Evolutionary conservation across 2,113 vertebrate species (phyloP), one percentile per base, ranked within the genome.

Genomic region (Psittacula cyanocephala): DNA sequence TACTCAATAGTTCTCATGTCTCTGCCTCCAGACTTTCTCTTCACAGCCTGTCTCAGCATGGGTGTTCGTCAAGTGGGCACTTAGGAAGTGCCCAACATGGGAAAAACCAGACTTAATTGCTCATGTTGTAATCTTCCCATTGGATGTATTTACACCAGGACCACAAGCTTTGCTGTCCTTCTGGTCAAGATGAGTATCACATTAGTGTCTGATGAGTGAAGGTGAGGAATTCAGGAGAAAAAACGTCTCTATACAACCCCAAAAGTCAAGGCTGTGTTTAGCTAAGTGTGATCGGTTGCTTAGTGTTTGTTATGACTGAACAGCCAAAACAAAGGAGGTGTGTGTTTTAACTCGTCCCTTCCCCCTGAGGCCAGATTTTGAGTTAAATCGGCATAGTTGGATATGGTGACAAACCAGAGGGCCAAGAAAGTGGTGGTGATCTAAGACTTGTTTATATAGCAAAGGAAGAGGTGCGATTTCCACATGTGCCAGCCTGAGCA

Each of bases 351-450:
- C 55, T 78, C 41, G 24, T 41, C 9, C 14, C 13, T 15, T 75
- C 23, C 10, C 17, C 46, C 59, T 49, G 46, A 71, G 25, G 44
- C 33, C 29, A 77, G 28, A 33, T 55, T 19, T 50, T 71, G 35
- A 33, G 43, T 71, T 80, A 50, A 84, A 81, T 88, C 50, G 28
- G 16, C 35, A 20, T n/a, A n/a, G 33, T 5, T 67, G 46, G 41
- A 60, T 3, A 4, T 39, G 24, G 28, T 70, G 74, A 67, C 74
- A 80, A 80, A 44, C 39, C 7, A 1, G 52, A 91, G 31, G 57
- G 35, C 41, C 62, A 57, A 49, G 68, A 65, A 64, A 11, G 41
- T 0, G 0, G 19, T 0, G 3, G 11, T 41, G 35, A 31, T 37
- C 13, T 25, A 65, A 72, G 16, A 47, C 20, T 17, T 11, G 47